These are phyloP conservation scores for Portunus trituberculatus DNA, from an alignment of 1,140 invertebrate genomes.

Conservation along the genomic window DNA sequence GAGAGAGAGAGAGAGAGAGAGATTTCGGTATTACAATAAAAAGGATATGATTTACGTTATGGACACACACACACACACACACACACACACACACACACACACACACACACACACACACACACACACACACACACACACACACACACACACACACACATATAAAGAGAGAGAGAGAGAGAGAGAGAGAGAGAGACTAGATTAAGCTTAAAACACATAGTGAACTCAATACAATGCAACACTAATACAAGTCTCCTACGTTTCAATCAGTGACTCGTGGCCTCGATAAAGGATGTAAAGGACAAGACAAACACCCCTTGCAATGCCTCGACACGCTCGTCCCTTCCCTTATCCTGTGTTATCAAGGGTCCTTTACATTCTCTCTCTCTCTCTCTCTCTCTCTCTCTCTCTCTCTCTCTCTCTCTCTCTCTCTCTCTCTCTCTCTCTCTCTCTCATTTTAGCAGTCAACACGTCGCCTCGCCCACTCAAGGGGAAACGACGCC, in stretches of 20 bases:
- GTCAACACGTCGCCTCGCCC: no score
- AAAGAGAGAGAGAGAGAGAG: not conserved
- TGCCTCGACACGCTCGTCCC: no score
- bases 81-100: conserved; percentile 29
- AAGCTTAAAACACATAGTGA: not conserved
- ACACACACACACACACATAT: not conserved
- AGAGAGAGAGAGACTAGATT: not conserved
- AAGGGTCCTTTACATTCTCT: not conserved
- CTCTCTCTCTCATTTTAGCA: no score
- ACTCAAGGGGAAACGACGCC: not conserved
- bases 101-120: conserved; percentile 29
- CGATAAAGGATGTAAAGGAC: not conserved
- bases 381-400: not conserved
- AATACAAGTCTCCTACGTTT: no score
- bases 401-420: no score
- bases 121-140: conserved; percentile 26
- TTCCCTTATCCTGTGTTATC: not conserved
- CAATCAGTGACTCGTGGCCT: no score
- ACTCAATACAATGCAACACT: no score
- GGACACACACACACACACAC: not conserved
- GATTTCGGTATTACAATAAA: not conserved
- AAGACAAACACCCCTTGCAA: not conserved
- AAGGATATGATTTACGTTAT: not conserved
- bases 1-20: conserved; percentile 20
- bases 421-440: not conserved